These are phyloP conservation scores for Passer domesticus DNA, from an alignment of 2,113 vertebrate species.

Conservation along the genomic window DNA sequence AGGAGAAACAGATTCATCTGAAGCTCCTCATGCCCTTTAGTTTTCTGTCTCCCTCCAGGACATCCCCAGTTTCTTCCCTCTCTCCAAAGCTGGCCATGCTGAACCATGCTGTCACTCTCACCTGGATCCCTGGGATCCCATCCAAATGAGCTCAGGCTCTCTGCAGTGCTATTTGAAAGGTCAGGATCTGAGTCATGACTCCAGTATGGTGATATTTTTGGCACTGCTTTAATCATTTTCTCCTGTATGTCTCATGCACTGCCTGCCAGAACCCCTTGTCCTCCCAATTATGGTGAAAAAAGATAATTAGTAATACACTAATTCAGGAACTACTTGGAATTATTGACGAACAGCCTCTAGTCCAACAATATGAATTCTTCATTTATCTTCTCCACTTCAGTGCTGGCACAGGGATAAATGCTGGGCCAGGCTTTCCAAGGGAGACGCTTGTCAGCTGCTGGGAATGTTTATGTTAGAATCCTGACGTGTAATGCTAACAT, in stretches of 20 bases:
- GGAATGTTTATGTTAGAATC: background rate
- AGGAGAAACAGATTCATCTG: background rate
- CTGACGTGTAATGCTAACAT: background rate
- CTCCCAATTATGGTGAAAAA: slow-evolving; percentile 43
- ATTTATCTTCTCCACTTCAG: background rate
- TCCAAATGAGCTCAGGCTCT: slow-evolving; percentile 3
- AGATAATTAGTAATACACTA: slow-evolving; percentile 13
- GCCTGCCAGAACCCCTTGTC: slow-evolving; percentile 11
- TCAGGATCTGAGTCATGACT: slow-evolving; percentile 51
- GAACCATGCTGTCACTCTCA: background rate
- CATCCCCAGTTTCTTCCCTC: background rate
- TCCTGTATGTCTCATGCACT: background rate
- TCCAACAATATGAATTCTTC: background rate
- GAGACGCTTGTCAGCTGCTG: background rate
- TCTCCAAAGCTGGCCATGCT: background rate
- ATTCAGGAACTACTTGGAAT: slow-evolving; percentile 21
- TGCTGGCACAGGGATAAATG: background rate
- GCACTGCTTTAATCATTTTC: slow-evolving; percentile 49
- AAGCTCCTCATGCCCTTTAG: background rate
- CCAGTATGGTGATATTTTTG: slow-evolving; percentile 39
- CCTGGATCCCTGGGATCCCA: slow-evolving; percentile 5
- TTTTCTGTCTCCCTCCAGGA: background rate
- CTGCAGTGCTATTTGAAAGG: background rate
- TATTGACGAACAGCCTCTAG: background rate
- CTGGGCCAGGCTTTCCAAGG: background rate